Evolutionary conservation across 2,797 vertebrate species (phyloP), one percentile per base, ranked within the genome.

Genomic region (Cuniculus paca): DNA sequence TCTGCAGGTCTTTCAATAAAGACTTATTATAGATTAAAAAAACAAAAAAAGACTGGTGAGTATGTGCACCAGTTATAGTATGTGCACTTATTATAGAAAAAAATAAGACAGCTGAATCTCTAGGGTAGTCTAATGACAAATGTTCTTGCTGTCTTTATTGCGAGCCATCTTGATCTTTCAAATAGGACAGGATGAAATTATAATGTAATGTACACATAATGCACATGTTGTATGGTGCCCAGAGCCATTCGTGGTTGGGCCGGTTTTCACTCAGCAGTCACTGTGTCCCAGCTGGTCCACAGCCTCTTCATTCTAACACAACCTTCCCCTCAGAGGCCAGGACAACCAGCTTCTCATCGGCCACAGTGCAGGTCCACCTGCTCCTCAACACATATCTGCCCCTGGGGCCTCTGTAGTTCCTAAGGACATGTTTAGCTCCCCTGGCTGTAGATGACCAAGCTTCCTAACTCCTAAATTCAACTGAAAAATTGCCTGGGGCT

Each of bases 1-100:
- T 45, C 34, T 34, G n/a, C 28, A 60, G 34, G 58, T 80, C 36
- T 42, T 93, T 93, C 70, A 88, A 77, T 54, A 80, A 70, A 93
- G 63, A 56, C 72, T n/a, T 20, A 16, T 5, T 34, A 42, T 36
- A 68, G 63, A 68, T 19, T n/a, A n/a, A n/a, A 50, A 63, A 24
- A 48, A 48, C 45, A 48, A 48, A 42, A 58, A 48, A 52, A 60
- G 12, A 28, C 31, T 14, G 26, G 13, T 36, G 72, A n/a, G 8
- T n/a, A 9, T 74, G 12, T 39, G 16, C 74, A 54, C 52, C 52
- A 54, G 52, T 54, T 54, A 54, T 54, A 19, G 52, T 19, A 54
- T 54, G 52, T 5, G 17, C 52, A 54, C 17, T 54, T 54, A 54
- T 10, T 54, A 54, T 19, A 54, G 16, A 19, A 54, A 54, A 54